Conservation (phyloP, 2,888 invertebrate species). For the Drosophila antonietae region DNA sequence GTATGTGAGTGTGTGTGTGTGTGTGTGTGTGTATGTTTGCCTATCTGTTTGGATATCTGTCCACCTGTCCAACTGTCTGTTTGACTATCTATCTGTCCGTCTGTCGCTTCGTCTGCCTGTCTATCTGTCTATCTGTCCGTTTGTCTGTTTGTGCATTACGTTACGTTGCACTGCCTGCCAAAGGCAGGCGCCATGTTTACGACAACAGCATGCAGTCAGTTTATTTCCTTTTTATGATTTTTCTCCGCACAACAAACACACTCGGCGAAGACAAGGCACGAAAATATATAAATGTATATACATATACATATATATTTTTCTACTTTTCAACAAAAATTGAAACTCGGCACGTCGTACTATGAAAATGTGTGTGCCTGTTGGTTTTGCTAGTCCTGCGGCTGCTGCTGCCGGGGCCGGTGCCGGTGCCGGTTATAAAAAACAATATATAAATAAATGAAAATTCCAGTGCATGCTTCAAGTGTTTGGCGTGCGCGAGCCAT, state of each 20-base stretch:
- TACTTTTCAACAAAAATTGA: slow-evolving; percentile 78
- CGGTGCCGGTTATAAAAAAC: slow-evolving; percentile 73
- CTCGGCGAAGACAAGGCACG: slow-evolving; percentile 34
- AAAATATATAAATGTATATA: slow-evolving; percentile 23
- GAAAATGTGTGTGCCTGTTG: slow-evolving; percentile 58
- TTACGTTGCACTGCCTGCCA: slow-evolving; percentile 64
- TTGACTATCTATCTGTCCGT: slow-evolving; percentile 25
- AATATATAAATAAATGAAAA: slow-evolving; percentile 80
- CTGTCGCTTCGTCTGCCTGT: slow-evolving; percentile 11
- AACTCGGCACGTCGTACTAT: slow-evolving; percentile 70
- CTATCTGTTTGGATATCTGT: slow-evolving; percentile 20
- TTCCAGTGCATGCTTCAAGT: slow-evolving; percentile 80
- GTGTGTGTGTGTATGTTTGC: slow-evolving; percentile 22
- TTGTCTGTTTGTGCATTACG: slow-evolving; percentile 57
- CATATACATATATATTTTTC: slow-evolving; percentile 31
- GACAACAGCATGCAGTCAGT: slow-evolving; percentile 73
- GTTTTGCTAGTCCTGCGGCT: slow-evolving; percentile 12
- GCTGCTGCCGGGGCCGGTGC: slow-evolving; percentile 33
- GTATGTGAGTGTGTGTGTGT: slow-evolving; percentile 31
- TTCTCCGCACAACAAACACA: slow-evolving; percentile 30
- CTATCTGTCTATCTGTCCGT: background rate
- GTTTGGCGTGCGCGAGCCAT: slow-evolving; percentile 79
- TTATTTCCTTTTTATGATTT: slow-evolving; percentile 73
- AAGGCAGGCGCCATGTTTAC: slow-evolving; percentile 73
- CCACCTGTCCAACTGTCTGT: slow-evolving; percentile 16